These are phyloP conservation scores for Nasonia giraulti DNA, from an alignment of 1,140 invertebrate genomes.

Conservation along the genomic window DNA sequence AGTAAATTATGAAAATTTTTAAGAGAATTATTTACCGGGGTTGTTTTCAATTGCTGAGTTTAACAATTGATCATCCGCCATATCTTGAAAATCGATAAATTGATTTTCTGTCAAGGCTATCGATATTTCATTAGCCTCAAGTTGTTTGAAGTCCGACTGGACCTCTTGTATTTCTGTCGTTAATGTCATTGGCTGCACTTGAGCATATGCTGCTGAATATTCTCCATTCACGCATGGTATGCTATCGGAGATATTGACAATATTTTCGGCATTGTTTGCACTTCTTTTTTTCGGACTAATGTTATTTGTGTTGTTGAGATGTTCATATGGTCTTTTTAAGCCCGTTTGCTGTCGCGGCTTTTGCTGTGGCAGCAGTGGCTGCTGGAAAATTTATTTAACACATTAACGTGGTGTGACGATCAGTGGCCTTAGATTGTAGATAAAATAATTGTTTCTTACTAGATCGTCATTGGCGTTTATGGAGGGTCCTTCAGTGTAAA, in stretches of 20 bases:
- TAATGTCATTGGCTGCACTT: slow-evolving; percentile 29
- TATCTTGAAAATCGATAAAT: slow-evolving; percentile 41
- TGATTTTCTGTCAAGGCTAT: slow-evolving; percentile 1
- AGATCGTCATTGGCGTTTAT: background rate
- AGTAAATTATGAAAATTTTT: background rate
- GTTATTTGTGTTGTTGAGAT: background rate
- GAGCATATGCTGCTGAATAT: slow-evolving; percentile 30
- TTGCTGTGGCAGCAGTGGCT: background rate
- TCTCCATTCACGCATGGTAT: slow-evolving; percentile 15
- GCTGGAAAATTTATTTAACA: background rate
- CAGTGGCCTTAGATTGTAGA: background rate
- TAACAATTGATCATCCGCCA: slow-evolving; percentile 45
- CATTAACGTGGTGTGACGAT: background rate
- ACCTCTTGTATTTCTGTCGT: slow-evolving; percentile 33
- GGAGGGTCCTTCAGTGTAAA: background rate
- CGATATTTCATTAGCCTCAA: slow-evolving; percentile 17
- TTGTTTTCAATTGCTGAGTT: slow-evolving; percentile 59
- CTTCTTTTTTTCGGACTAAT: slow-evolving; percentile 23
- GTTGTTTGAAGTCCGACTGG: slow-evolving; percentile 3
- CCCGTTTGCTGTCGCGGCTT: background rate
- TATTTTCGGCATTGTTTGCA: background rate
- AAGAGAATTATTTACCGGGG: slow-evolving; percentile 54
- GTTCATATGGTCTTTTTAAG: slow-evolving; percentile 27
- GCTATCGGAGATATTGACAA: background rate
- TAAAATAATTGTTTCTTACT: slow-evolving; percentile 20